These are phyloP conservation scores for Drosophila fuyamai DNA, from an alignment of 1,140 invertebrate species.

Conservation along the genomic window DNA sequence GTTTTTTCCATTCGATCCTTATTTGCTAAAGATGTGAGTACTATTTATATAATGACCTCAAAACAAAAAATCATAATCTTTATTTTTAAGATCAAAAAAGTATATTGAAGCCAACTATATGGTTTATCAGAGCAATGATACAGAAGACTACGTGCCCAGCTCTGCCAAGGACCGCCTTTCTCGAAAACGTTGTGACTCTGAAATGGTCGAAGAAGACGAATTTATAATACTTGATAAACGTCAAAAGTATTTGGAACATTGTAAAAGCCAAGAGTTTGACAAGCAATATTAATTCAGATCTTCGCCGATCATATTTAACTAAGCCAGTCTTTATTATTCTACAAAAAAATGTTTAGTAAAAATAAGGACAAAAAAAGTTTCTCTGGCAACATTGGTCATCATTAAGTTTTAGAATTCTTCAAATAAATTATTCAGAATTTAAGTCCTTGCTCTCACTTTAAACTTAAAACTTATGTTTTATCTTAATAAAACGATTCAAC, in stretches of 20 bases:
- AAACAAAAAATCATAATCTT: background rate
- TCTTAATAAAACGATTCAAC: too few relatives aligned
- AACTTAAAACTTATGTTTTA: too few relatives aligned
- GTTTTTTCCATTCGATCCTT: constrained; percentile 94
- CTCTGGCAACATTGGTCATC: too few relatives aligned
- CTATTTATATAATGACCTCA: constrained; percentile 49
- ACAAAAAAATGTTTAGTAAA: too few relatives aligned
- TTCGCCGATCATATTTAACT: constrained; percentile 34
- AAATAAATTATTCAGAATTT: too few relatives aligned
- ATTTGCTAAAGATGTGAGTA: constrained; percentile 86
- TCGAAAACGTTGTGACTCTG: constrained; percentile 82
- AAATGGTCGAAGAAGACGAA: constrained; percentile 79
- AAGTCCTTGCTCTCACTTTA: too few relatives aligned
- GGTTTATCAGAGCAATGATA: constrained; percentile 57
- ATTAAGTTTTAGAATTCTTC: too few relatives aligned
- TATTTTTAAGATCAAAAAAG: constrained; percentile 51
- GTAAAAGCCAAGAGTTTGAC: constrained; percentile 68
- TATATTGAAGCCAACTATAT: constrained; percentile 59
- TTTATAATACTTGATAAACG: constrained; percentile 79
- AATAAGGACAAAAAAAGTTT: too few relatives aligned
- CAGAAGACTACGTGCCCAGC: constrained; percentile 28
- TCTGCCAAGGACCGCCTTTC: constrained; percentile 19
- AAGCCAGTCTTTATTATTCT: too few relatives aligned
- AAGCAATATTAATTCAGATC: constrained; percentile 66
- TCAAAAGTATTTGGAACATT: constrained; percentile 60